A percentile compares a stretch with the other conserved stretches of the same genome.
Evolutionary conservation across 2,888 invertebrate species (phyloP).

Genomic region (Conus canariensis): DNA sequence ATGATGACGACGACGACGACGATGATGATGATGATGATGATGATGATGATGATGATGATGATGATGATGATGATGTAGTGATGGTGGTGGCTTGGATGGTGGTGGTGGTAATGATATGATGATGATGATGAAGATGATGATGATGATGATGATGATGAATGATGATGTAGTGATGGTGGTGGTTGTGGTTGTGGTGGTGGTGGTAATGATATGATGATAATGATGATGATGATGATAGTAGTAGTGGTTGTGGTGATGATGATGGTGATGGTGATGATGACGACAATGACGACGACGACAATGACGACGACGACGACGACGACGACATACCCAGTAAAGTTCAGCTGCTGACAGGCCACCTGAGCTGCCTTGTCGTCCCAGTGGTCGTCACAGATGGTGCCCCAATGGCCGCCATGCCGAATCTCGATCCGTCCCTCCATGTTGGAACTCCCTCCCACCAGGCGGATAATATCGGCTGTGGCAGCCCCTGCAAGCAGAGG

Average conservation of each 20-base stretch:
- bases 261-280: not conserved
- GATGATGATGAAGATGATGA: too few species aligned
- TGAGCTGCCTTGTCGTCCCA: slow-evolving; percentile 54
- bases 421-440: slow-evolving; percentile 64
- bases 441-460: slow-evolving; percentile 58
- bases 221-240: not conserved
- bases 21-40: slow-evolving; percentile 47
- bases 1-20: slow-evolving; percentile 35
- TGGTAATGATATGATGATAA: too few species aligned
- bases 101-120: slow-evolving; percentile 38
- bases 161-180: not conserved
- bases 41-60: slow-evolving; percentile 47
- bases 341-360: slow-evolving; percentile 30
- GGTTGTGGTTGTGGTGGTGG: too few species aligned
- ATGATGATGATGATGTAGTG: slow-evolving; percentile 1
- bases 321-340: not conserved
- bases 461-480: slow-evolving; percentile 51
- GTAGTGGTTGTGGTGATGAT: too few species aligned
- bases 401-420: slow-evolving; percentile 61
- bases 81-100: not conserved
- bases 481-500: not conserved
- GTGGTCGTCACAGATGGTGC: slow-evolving; percentile 64
- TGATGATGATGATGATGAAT: too few species aligned
- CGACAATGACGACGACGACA: not conserved
- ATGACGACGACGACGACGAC: not conserved